phyloP scores from a whole-genome alignment of 2,113 vertebrate species.

The Plecturocebus donacophilus region DNA sequence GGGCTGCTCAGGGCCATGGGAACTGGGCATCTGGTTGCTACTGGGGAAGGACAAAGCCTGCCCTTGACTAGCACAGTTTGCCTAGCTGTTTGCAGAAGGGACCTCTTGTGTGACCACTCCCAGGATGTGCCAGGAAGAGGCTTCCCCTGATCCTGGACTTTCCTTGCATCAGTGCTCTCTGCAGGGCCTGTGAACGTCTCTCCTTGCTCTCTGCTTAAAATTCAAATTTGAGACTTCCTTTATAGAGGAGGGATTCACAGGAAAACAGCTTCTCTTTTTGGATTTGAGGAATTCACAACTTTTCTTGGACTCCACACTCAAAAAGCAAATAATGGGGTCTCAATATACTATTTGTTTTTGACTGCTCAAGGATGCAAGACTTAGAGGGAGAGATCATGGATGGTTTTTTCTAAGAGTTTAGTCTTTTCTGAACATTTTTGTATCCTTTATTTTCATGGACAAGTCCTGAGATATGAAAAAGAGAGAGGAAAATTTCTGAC shows the following conservation, averaged over 20 bases:
- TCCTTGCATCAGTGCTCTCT: not conserved
- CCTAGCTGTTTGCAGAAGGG: rapidly evolving
- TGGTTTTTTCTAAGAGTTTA: not conserved
- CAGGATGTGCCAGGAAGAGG: not conserved
- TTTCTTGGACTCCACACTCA: not conserved
- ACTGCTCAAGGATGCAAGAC: not conserved
- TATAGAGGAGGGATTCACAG: not conserved
- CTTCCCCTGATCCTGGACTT: not conserved
- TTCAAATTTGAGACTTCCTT: not conserved
- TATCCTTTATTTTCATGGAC: not conserved
- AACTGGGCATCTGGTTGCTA: not conserved
- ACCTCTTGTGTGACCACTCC: not conserved
- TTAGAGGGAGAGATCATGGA: not conserved
- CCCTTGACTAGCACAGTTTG: not conserved
- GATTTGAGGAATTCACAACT: not conserved
- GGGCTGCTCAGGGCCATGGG: not conserved
- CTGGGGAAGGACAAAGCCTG: not conserved
- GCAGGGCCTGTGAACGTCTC: not conserved
- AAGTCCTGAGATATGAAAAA: not conserved
- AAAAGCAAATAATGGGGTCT: not conserved
- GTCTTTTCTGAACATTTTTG: not conserved
- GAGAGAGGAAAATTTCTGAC: rapidly evolving
- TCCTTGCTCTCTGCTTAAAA: not conserved
- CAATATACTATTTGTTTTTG: not conserved
- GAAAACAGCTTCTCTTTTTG: not conserved